phyloP scores from a whole-genome alignment of 2,113 vertebrate species.

The Prietella phreatophila region DNA sequence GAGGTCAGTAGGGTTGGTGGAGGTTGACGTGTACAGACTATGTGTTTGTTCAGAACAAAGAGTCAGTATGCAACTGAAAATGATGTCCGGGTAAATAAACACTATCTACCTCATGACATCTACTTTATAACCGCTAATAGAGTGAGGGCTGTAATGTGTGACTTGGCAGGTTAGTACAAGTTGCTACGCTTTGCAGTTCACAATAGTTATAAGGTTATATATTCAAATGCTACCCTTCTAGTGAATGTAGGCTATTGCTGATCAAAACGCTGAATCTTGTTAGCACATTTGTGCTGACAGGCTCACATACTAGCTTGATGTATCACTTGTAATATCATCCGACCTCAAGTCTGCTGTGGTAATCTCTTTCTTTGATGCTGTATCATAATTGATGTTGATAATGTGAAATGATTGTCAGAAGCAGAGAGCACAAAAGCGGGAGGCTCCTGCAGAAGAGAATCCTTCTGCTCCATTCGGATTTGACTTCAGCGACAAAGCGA shows the following conservation, averaged over 20 bases:
- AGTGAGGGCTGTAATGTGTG: background rate
- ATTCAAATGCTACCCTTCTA: background rate
- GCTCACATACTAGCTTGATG: background rate
- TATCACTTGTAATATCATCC: background rate
- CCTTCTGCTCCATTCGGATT: slow-evolving; percentile 31
- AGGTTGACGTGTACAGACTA: background rate
- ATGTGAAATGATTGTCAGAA: slow-evolving; percentile 33
- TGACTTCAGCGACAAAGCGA: slow-evolving; percentile 41
- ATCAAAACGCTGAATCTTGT: slow-evolving; percentile 3
- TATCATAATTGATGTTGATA: slow-evolving; percentile 8
- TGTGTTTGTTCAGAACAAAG: slow-evolving; percentile 27
- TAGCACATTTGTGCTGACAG: background rate
- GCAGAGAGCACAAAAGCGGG: background rate
- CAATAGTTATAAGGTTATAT: background rate
- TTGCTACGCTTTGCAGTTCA: background rate
- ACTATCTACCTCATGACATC: background rate
- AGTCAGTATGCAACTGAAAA: background rate
- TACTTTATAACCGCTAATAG: slow-evolving; percentile 3
- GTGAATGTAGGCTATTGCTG: background rate
- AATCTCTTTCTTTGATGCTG: slow-evolving; percentile 20
- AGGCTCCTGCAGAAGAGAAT: slow-evolving; percentile 37
- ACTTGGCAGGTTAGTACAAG: background rate
- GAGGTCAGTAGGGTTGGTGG: slow-evolving; percentile 1
- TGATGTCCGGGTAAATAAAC: background rate
- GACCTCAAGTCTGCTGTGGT: slow-evolving; percentile 11